These are phyloP conservation scores for Laupala kohalensis DNA, from an alignment of 1,140 invertebrate species.

Conservation along the genomic window DNA sequence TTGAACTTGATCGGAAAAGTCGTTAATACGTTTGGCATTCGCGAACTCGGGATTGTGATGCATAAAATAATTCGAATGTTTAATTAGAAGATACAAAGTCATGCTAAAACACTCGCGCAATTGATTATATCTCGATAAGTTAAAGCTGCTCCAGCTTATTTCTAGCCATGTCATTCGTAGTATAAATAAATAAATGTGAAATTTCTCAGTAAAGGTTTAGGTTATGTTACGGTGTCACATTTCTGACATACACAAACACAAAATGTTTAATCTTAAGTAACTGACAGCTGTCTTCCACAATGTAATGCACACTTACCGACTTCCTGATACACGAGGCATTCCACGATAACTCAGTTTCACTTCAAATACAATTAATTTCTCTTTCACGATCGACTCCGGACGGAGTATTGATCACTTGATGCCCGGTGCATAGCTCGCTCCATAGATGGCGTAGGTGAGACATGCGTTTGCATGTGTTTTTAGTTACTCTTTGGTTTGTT, in stretches of 20 bases:
- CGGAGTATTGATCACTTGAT: neutral
- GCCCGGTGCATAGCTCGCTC: neutral
- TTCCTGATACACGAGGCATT: neutral
- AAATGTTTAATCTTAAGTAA: neutral
- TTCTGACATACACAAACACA: neutral
- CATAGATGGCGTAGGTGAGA: neutral
- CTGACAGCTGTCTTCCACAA: neutral
- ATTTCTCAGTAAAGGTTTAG: neutral
- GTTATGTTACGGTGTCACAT: neutral
- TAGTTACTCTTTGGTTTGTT: neutral
- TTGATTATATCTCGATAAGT: too few relatives aligned
- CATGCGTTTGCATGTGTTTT: neutral
- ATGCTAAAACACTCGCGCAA: too few relatives aligned
- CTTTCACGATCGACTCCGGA: neutral
- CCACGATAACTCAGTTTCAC: neutral
- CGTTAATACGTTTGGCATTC: too few relatives aligned
- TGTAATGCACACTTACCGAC: neutral
- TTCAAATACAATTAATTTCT: neutral
- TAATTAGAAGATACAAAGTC: too few relatives aligned
- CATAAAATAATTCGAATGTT: too few relatives aligned
- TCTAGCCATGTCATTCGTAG: too few relatives aligned
- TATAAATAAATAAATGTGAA: too few relatives aligned
- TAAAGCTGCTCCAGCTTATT: too few relatives aligned
- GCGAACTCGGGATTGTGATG: too few relatives aligned
- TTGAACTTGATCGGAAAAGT: too few relatives aligned